A percentile compares a stretch with the other conserved stretches of the same genome.
phyloP scores from a whole-genome alignment of 2,797 vertebrate genomes.

The Carcharodon carcharias region DNA sequence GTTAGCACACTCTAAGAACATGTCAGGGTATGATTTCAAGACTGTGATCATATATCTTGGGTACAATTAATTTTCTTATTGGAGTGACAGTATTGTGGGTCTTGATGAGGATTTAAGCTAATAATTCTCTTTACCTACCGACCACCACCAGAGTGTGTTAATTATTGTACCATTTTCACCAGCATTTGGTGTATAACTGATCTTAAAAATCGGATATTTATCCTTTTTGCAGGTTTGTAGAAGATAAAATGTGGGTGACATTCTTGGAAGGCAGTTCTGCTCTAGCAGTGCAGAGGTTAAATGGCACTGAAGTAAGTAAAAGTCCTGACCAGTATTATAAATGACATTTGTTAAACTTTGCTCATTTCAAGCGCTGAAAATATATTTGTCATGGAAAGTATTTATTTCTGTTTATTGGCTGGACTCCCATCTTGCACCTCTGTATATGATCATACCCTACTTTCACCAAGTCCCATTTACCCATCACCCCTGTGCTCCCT shows the following conservation, averaged over 20 bases:
- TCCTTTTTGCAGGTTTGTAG: constrained; percentile 72
- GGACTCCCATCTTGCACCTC: background rate
- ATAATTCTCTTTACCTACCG: background rate
- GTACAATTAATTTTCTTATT: background rate
- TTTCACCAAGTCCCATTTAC: too few species aligned
- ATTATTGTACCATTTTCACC: background rate
- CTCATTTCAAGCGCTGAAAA: background rate
- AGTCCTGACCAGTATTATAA: constrained; percentile 20
- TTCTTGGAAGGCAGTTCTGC: constrained; percentile 94
- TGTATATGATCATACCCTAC: background rate
- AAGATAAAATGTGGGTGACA: constrained; percentile 99
- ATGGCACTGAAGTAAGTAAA: constrained; percentile 64
- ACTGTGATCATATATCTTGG: background rate
- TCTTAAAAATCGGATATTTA: background rate
- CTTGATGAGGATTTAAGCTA: background rate
- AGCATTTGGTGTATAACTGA: background rate
- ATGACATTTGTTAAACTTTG: background rate
- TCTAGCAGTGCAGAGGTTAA: constrained; percentile 75
- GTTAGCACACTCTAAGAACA: background rate
- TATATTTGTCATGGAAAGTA: background rate
- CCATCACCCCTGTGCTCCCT: too few species aligned
- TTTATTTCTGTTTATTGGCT: background rate
- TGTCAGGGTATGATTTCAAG: background rate
- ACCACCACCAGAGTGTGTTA: background rate
- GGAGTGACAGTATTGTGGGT: too few species aligned